A percentile compares a stretch with the other conserved stretches of the same genome.
phyloP scores from a whole-genome alignment of 1,140 invertebrate genomes.

The Drosophila sp. region DNA sequence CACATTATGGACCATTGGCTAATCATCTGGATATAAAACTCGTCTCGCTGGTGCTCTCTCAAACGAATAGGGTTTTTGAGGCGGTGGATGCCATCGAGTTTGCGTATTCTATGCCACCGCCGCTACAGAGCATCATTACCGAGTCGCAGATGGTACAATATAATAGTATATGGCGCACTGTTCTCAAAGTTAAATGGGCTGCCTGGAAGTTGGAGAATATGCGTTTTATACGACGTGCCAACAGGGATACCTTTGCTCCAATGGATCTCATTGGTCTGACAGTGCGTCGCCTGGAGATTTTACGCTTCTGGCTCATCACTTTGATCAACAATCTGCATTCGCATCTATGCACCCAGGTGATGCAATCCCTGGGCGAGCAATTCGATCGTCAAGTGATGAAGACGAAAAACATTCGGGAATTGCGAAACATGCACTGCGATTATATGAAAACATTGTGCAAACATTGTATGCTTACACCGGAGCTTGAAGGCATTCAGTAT shows the following conservation, averaged over 20 bases:
- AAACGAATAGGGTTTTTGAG: constrained; percentile 58
- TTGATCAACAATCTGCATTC: constrained; percentile 67
- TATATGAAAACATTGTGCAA: constrained; percentile 53
- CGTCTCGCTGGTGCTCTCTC: constrained; percentile 30
- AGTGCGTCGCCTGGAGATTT: constrained; percentile 74
- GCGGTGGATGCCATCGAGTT: constrained; percentile 67
- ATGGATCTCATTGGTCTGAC: constrained; percentile 68
- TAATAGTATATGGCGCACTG: constrained; percentile 73
- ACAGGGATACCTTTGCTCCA: constrained; percentile 40
- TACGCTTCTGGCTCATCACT: constrained; percentile 82
- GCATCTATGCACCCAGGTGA: constrained; percentile 69
- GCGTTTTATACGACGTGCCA: constrained; percentile 49
- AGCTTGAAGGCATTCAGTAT: constrained; percentile 45
- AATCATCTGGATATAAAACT: constrained; percentile 51
- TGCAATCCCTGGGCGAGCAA: constrained; percentile 58
- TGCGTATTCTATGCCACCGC: constrained; percentile 51
- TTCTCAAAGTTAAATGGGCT: constrained; percentile 81
- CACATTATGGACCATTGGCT: constrained; percentile 42
- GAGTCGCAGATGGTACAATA: constrained; percentile 53
- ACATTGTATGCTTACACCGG: constrained; percentile 64
- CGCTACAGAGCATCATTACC: constrained; percentile 60
- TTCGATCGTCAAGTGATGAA: constrained; percentile 56
- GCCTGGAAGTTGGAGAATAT: constrained; percentile 73
- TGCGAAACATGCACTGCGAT: constrained; percentile 59
- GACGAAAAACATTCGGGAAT: constrained; percentile 54